Evolutionary conservation across 2,797 vertebrate species (phyloP), one percentile per base, ranked within the genome.

Genomic region (Notamacropus eugenii): DNA sequence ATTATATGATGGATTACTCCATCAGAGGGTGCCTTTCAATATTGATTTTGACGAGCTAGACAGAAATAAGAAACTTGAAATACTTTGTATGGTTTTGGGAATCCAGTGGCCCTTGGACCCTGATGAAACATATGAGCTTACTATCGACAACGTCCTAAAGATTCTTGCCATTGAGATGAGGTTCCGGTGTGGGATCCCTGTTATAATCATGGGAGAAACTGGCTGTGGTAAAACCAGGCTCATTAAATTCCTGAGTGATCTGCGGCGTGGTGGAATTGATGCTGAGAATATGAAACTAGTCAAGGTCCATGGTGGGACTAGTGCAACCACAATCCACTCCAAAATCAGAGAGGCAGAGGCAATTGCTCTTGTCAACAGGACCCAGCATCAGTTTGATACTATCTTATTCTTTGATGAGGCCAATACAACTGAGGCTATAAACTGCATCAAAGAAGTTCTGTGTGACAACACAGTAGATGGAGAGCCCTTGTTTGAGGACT

Each of bases 131-230:
- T 99, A 99, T 0, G 99, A 99, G 97, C 99, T 99, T 0, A 99
- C 99, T 0, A 99, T 98, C 0, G 99, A 99, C 98, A 99, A 99
- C 10, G 98, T 99, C 91, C 97, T 99, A 1, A 99, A 99, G 97
- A 99, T 99, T 93, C 96, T 99, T 22, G 99, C 99, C 82, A 99
- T 99, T 31, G 99, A 99, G 97, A 99, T 99, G 99, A 98, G 99
- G 0, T 99, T 99, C 98, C 99, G 99, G 1, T 99, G 99, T 94
- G 99, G 99, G 93, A 99, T 99, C 94, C 99, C 99, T 0, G 99
- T 99, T 10, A 99, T 99, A 62, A 99, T 99, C 98, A 99, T 99
- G 99, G 99, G 99, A 54, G 99, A 99, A 98, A 99, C 99, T 0
- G 99, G 99, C 52, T 99, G 99, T 62, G 99, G 99, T 50, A 99